Conservation (phyloP, 2,888 invertebrate genomes). For the Timandra comae region DNA sequence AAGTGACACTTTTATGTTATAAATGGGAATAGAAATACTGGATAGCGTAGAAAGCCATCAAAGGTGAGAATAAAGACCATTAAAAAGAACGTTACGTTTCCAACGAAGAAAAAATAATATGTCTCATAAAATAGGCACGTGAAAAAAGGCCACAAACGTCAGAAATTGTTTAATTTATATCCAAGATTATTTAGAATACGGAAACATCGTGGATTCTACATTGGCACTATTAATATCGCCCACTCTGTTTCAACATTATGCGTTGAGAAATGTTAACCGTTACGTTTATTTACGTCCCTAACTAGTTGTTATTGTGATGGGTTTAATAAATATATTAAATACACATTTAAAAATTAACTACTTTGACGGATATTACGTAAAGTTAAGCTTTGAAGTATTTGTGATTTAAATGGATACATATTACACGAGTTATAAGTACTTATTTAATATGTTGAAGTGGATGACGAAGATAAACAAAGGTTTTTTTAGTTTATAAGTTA, state of each 20-base stretch:
- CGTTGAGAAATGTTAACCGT: slow-evolving; percentile 22
- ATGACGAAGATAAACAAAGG: too few species aligned
- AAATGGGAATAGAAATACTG: slow-evolving; percentile 27
- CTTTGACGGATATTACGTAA: too few species aligned
- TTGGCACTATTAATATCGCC: slow-evolving; percentile 38
- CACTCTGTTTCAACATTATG: slow-evolving; percentile 24
- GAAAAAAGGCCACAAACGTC: slow-evolving; percentile 47
- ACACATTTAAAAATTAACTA: too few species aligned
- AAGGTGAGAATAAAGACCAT: slow-evolving; percentile 36
- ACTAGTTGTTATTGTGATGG: slow-evolving; percentile 3
- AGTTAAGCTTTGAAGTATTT: too few species aligned
- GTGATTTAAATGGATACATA: too few species aligned
- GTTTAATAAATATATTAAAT: slow-evolving; percentile 1
- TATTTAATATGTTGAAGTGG: too few species aligned
- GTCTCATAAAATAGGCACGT: slow-evolving; percentile 13
- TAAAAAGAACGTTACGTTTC: slow-evolving; percentile 32
- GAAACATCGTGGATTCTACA: slow-evolving; percentile 39
- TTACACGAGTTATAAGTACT: too few species aligned
- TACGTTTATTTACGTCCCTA: slow-evolving; percentile 12
- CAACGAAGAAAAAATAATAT: background rate
- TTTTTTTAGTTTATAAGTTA: too few species aligned
- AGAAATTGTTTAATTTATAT: slow-evolving; percentile 51
- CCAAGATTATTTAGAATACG: slow-evolving; percentile 41
- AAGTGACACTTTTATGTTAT: slow-evolving; percentile 58
- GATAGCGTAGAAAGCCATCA: slow-evolving; percentile 18